Percentiles rank a stretch among this genome's conserved stretches.
Evolutionary conservation across 2,113 vertebrate species (phyloP).

Genomic region (Meles meles): DNA sequence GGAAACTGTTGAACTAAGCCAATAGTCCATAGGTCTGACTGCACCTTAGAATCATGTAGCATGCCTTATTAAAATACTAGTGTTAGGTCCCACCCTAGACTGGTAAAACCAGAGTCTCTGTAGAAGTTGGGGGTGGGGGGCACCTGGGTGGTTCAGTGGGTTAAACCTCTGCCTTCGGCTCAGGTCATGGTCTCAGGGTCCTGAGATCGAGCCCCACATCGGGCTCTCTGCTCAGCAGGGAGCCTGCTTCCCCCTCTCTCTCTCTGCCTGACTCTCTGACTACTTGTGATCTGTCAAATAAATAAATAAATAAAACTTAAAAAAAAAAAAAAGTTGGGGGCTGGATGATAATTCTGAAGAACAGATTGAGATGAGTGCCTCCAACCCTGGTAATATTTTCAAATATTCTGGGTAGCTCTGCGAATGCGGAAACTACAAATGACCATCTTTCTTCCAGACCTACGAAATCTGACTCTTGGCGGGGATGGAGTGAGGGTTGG

Average conservation of each 20-base stretch:
- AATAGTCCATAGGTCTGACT: background rate
- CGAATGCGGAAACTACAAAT: background rate
- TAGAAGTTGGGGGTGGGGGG: background rate
- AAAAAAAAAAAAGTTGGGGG: too few relatives aligned
- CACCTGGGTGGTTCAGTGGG: too few relatives aligned
- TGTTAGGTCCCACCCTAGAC: background rate
- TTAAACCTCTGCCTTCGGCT: too few relatives aligned
- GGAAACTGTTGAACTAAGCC: background rate
- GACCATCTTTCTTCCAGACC: background rate
- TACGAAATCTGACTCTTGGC: background rate
- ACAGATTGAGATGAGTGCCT: background rate
- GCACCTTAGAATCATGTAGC: background rate
- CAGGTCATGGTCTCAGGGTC: too few relatives aligned
- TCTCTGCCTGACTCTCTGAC: too few relatives aligned
- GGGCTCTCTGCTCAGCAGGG: too few relatives aligned
- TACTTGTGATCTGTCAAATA: too few relatives aligned
- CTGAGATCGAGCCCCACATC: too few relatives aligned
- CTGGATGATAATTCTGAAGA: background rate
- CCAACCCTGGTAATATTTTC: background rate
- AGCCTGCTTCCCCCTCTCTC: too few relatives aligned
- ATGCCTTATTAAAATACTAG: background rate
- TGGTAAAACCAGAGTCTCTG: background rate
- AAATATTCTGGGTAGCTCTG: background rate
- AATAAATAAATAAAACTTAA: too few relatives aligned
- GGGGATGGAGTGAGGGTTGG: too few relatives aligned